phyloP scores from a whole-genome alignment of 1,140 invertebrate species.

The Chionoecetes opilio region DNA sequence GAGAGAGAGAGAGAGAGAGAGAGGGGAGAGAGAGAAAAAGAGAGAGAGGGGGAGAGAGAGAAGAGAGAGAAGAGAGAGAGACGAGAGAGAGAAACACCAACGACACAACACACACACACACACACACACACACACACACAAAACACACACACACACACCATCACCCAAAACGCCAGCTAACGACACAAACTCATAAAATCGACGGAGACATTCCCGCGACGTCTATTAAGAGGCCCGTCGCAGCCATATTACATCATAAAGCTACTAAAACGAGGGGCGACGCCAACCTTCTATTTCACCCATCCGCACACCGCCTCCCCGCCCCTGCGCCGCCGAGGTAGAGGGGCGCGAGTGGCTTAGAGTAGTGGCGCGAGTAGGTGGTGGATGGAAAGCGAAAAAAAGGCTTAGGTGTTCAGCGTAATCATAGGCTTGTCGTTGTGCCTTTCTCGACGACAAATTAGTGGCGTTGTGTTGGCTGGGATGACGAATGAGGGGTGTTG shows the following conservation, averaged over 20 bases:
- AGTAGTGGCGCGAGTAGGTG: too few relatives aligned
- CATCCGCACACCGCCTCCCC: neutral
- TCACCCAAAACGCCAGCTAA: too few relatives aligned
- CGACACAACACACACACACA: slow-evolving; percentile 16
- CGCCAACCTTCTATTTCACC: neutral
- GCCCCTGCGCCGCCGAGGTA: neutral
- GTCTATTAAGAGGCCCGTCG: slow-evolving; percentile 1
- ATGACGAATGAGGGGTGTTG: neutral
- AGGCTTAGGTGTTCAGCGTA: neutral
- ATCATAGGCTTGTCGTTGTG: neutral
- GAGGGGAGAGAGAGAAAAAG: too few relatives aligned
- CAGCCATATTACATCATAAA: slow-evolving; percentile 21
- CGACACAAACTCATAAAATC: too few relatives aligned
- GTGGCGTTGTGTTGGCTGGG: neutral
- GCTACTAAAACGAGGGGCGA: neutral
- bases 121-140: slow-evolving; percentile 31
- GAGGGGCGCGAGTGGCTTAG: neutral
- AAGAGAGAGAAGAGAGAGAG: too few relatives aligned
- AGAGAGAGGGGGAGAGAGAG: too few relatives aligned
- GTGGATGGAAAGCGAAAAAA: neutral
- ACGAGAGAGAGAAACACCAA: too few relatives aligned
- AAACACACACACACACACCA: slow-evolving; percentile 25
- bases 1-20: neutral
- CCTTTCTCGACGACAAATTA: neutral
- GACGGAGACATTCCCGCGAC: neutral